Evolutionary conservation across 92 coral and sea anemone genomes (phyloP).

Genomic region (Palythoa heliodiscus): DNA sequence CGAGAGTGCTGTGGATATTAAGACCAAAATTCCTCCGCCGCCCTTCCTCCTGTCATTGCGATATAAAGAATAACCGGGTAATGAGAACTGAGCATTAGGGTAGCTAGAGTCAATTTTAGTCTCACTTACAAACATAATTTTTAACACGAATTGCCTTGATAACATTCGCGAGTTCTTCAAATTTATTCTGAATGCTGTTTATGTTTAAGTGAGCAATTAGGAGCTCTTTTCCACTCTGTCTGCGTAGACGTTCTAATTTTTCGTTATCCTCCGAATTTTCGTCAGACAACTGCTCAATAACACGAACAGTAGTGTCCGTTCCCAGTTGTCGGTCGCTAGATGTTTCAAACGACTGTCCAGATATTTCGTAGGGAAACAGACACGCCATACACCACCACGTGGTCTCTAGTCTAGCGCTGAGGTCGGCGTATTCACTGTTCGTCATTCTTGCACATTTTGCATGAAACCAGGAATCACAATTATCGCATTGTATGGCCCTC

Average conservation of each 20-base stretch:
- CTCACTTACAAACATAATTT: conserved; percentile 39
- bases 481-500: conserved; percentile 22
- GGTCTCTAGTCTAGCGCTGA: conserved; percentile 9
- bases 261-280: too few species aligned
- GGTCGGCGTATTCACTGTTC: conserved; percentile 9
- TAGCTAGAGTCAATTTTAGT: conserved; percentile 48
- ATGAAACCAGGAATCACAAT: background rate
- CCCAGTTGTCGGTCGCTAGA: too few species aligned
- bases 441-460: conserved; percentile 8
- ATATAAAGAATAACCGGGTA: conserved; percentile 52
- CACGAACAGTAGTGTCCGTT: too few species aligned
- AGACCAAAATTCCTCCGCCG: conserved; percentile 68
- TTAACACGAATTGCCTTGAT: conserved; percentile 22
- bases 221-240: too few species aligned
- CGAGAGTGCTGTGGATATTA: conserved; percentile 49
- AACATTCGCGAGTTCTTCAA: too few species aligned
- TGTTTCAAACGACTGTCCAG: too few species aligned
- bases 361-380: too few species aligned
- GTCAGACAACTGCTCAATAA: too few species aligned
- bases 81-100: conserved; percentile 55
- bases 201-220: background rate
- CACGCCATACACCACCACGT: conserved; percentile 5
- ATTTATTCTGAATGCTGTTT: background rate
- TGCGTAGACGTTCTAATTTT: too few species aligned
- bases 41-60: conserved; percentile 67